Percentiles rank a stretch among this genome's conserved stretches.
These are phyloP conservation scores for Eulemur coronatus DNA, from an alignment of 2,797 vertebrate species.

Conservation along the genomic window DNA sequence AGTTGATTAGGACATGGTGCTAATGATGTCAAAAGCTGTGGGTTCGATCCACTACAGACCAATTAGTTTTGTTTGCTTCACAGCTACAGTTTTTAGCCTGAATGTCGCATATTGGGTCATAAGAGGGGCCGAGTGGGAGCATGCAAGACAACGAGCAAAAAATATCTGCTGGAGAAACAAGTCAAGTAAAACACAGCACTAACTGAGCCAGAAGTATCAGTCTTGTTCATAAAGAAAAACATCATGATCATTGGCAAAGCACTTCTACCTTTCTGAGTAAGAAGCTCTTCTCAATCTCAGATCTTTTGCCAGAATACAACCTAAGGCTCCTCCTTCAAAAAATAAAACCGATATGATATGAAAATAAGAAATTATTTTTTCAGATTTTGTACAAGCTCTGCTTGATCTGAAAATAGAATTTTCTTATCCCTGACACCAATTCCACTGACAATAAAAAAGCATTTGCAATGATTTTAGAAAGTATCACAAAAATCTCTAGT, in stretches of 20 bases:
- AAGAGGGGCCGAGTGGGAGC: not conserved
- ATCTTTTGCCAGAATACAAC: slow-evolving; percentile 28
- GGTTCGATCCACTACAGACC: not conserved
- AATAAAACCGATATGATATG: not conserved
- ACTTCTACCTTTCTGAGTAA: not conserved
- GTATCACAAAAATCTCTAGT: slow-evolving; percentile 5
- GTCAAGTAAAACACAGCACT: not conserved
- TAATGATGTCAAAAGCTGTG: not conserved
- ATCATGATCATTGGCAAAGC: not conserved
- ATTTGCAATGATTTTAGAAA: not conserved
- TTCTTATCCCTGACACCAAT: slow-evolving; percentile 23
- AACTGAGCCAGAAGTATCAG: not conserved
- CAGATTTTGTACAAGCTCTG: slow-evolving; percentile 43
- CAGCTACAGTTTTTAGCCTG: not conserved
- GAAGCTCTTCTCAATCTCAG: not conserved
- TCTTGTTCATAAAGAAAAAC: not conserved
- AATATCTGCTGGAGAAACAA: not conserved
- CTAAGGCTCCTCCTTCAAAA: slow-evolving; percentile 23
- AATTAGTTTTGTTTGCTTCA: not conserved
- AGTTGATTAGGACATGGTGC: not conserved
- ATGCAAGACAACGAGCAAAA: not conserved
- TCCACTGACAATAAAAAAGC: slow-evolving; percentile 8
- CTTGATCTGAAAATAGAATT: slow-evolving; percentile 30
- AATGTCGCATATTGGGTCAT: not conserved
- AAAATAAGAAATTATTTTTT: slow-evolving; percentile 9